phyloP scores from a whole-genome alignment of 2,797 vertebrate species.

The Gallinago stenura region DNA sequence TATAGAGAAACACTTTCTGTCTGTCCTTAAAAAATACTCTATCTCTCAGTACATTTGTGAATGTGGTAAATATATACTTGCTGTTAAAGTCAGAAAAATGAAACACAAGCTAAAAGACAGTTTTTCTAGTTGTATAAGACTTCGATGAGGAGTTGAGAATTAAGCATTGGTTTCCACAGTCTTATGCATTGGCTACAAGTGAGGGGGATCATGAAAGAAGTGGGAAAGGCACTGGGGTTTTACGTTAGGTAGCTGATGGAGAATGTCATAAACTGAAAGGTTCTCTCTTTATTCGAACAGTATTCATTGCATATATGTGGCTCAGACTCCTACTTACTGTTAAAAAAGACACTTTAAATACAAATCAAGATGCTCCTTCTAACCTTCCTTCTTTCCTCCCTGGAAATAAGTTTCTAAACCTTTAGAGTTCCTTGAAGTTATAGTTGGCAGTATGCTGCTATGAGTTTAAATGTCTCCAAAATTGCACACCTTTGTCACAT shows the following conservation, averaged over 20 bases:
- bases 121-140: not conserved
- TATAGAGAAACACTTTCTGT: not conserved
- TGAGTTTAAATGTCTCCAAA: conserved; percentile 3
- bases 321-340: not conserved
- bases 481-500: conserved; percentile 13
- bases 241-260: not conserved
- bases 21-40: not conserved
- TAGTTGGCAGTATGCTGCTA: not conserved
- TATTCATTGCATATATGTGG: not conserved
- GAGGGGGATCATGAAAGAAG: not conserved
- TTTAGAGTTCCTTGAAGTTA: not conserved
- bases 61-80: not conserved
- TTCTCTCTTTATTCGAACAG: not conserved
- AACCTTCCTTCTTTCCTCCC: not conserved
- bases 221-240: not conserved
- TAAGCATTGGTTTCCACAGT: not conserved
- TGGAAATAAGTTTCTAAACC: not conserved
- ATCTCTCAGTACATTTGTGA: not conserved
- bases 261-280: not conserved
- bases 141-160: not conserved
- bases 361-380: not conserved
- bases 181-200: not conserved
- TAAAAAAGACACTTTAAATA: not conserved
- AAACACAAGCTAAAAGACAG: not conserved
- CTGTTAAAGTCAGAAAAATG: not conserved